Evolutionary conservation across 2,797 vertebrate genomes (phyloP), one percentile per base, ranked within the genome.

Genomic region (Atherinosoma microstoma): DNA sequence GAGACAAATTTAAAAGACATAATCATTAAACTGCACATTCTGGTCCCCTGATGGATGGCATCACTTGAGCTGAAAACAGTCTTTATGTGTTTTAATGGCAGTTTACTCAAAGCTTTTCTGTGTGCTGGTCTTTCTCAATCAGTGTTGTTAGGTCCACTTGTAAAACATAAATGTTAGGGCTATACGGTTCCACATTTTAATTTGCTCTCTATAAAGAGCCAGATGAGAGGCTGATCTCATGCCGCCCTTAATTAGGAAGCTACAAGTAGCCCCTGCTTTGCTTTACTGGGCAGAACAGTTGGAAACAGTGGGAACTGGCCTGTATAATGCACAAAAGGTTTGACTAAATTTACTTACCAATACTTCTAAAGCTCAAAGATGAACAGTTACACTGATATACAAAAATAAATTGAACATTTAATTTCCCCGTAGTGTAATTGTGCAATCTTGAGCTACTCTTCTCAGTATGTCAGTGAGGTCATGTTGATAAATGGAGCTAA

Each of bases 1-100:
- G 78, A 69, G 73, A 76, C 64, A 66, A 69, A 84, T 92, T 87
- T 85, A 84, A 81, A 84, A 89, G 81, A 66, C 80, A 85, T 87
- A 67, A 82, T 82, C 79, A 83, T 89, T 87, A 73, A 78, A 78
- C 35, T 35, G 67, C 45, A 49, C 56, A 80, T 38, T 70, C 63
- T 67, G 81, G 45, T 78, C 42, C 54, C 58, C 42, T 87, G 80
- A 85, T 67, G 58, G 87, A 89, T 79, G 71, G 56, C 66, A 71
- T 76, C 38, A 54, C 78, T 78, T 75, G 57, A 78, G 70, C 72
- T 65, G 61, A 64, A 76, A 76, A 29, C 64, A 29, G 22, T 70
- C 53, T 70, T 59, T 58, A 70, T 79, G 78, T 78, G 78, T 83
- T 86, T 82, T 79, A 84, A 86, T 64, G 69, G 82, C 61, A 32